Evolutionary conservation across 2,113 vertebrate species (phyloP), one percentile per base, ranked within the genome.

Genomic region (Paralichthys olivaceus): DNA sequence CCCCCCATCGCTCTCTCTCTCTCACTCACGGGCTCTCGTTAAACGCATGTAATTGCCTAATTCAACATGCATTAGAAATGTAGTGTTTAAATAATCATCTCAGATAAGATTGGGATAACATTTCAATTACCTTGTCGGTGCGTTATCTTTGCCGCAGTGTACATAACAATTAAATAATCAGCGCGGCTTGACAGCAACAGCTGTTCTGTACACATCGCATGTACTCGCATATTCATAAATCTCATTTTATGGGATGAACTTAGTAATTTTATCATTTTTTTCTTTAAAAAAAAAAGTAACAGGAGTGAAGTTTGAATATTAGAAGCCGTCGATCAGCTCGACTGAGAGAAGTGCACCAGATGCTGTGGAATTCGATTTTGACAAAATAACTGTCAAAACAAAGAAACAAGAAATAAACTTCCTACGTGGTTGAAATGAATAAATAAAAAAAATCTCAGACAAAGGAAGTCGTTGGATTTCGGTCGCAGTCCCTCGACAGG

Each of bases 21-120:
- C 79, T 75, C 75, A 28, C 80, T 79, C 79, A 59, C 82, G 63
- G 20, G 81, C 80, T 87, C 89, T 88, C 47, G 87, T 90, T 93
- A 87, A 93, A 91, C 47, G 76, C 87, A 86, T 93, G 91, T 92
- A 90, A 92, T 92, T 91, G 91, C 86, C 88, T 91, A 87, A 91
- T 93, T 91, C 90, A 92, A 91, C 91, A 93, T 91, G 89, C 91
- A 93, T 93, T 92, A 93, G 89, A 92, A 90, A 90, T 89, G 84
- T 88, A 85, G 85, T 91, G 89, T 90, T 91, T 91, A 93, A 90
- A 84, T 90, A 90, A 93, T 93, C 86, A 90, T 93, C 84, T 77
- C 69, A 67, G 90, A 92, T 92, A 86, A 91, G 90, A 87, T 86
- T 80, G 85, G 88, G 89, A 91, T 92, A 90, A 92, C 84, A 87